Base-by-base conservation (phyloP, 1,140 invertebrate species). In the Eufriesea mexicana region DNA sequence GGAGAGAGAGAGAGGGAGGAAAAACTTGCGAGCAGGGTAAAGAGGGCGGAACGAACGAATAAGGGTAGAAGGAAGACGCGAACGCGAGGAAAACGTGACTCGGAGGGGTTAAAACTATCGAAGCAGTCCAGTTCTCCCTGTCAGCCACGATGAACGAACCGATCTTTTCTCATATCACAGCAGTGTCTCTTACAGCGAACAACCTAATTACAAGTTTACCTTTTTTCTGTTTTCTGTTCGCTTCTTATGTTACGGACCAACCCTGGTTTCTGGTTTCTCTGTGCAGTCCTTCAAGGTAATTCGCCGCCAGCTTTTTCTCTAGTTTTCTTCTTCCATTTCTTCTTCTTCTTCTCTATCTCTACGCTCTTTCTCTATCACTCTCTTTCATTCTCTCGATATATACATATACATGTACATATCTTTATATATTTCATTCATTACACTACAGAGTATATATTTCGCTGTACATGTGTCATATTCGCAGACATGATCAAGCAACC, bases 241-340 rank as follows among this genome's bases (percentile, higher is more conserved):
- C 91, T 92, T 93, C 91, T 92, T 93, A 90, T 93, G 90, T 92
- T 92, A 91, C 80, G 92, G 92, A 93, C 86, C 90, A 87, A 91
- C 88, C 91, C 90, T 90, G 91, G 91, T 92, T 92, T 91, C 91
- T 89, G 92, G 91, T 92, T 93, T 92, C 90, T 92, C 91, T 93
- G 89, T 91, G 92, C 92, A 93, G 92, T 93, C 92, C 90, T 93
- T 93, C 90, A 92, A 93, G 92, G 92, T 93, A 93, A 93, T 92
- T 92, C 87, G 85, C 86, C 87, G 82, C 86, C 89, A 83, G 79
- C 89, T 89, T 91, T 87, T 90, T 91, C 86, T 90, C 80, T 86
- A 84, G 73, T 87, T 86, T 90, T 70, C 79, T 77, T 55, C 45
- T 64, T 64, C 59, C 70, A 71, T 71, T 84, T 71, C 20, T 78